A percentile compares a stretch with the other conserved stretches of the same genome.
phyloP scores from a whole-genome alignment of 2,113 vertebrate genomes.

The Aphyosemion australe region DNA sequence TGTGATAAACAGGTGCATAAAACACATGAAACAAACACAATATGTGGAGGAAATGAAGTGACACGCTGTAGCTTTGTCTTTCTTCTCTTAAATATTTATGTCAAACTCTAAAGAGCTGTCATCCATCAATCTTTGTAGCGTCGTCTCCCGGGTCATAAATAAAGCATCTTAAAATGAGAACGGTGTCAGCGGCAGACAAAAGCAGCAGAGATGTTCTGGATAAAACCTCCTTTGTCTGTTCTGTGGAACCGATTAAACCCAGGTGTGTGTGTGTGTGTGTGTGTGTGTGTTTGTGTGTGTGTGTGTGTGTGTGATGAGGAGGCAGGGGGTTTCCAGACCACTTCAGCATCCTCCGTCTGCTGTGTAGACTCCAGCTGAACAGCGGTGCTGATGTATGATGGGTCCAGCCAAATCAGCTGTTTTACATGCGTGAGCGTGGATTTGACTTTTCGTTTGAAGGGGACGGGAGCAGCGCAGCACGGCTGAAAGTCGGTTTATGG shows the following conservation, averaged over 20 bases:
- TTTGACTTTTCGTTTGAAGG: slow-evolving; percentile 38
- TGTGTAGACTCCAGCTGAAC: slow-evolving; percentile 31
- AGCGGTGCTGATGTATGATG: slow-evolving; percentile 25
- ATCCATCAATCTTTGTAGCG: slow-evolving; percentile 38
- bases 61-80: slow-evolving; percentile 17
- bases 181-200: slow-evolving; percentile 23
- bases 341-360: slow-evolving; percentile 11
- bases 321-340: slow-evolving; percentile 11
- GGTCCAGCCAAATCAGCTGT: slow-evolving; percentile 60
- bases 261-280: slow-evolving; percentile 1
- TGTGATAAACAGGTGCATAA: slow-evolving; percentile 5
- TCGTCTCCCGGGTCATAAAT: slow-evolving; percentile 45
- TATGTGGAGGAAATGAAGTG: slow-evolving; percentile 18
- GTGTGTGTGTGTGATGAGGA: neutral
- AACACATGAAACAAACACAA: slow-evolving; percentile 16
- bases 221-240: slow-evolving; percentile 14
- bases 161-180: slow-evolving; percentile 39
- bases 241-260: slow-evolving; percentile 36
- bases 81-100: slow-evolving; percentile 46
- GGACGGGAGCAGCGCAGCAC: slow-evolving; percentile 10
- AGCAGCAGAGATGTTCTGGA: neutral
- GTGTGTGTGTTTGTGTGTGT: neutral
- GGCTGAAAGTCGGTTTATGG: slow-evolving; percentile 49
- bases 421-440: slow-evolving; percentile 59
- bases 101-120: slow-evolving; percentile 22